Conservation (phyloP, 2,888 invertebrate genomes). For the Fissipunctia ypsillon region DNA sequence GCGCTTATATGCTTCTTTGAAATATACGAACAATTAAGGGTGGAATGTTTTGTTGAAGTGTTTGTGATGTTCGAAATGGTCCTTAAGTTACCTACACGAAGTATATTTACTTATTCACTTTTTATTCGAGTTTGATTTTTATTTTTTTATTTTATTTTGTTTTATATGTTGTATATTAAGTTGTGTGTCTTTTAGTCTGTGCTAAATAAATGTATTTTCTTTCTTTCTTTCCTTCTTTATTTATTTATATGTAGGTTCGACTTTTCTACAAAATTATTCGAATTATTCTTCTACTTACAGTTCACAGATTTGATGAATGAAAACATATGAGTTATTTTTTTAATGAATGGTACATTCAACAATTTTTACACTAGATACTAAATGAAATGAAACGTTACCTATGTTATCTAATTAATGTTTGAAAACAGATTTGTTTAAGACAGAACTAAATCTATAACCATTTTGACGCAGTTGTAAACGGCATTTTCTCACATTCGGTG, state of each 20-base stretch:
- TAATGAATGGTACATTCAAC: neutral
- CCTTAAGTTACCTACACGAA: neutral
- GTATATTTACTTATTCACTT: no score
- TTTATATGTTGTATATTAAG: no score
- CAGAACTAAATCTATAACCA: neutral
- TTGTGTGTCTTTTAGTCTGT: no score
- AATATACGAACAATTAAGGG: constrained; percentile 60
- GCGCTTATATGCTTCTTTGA: constrained; percentile 58
- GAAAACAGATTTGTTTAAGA: neutral
- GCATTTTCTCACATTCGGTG: neutral
- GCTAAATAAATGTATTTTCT: no score
- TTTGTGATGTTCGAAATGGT: neutral
- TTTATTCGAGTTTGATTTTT: no score
- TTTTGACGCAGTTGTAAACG: neutral
- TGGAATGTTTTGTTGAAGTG: constrained; percentile 47
- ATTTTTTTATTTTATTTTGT: no score
- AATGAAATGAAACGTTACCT: neutral
- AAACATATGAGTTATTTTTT: neutral
- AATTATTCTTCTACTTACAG: neutral
- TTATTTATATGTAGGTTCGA: neutral
- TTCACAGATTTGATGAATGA: neutral
- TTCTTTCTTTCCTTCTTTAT: no score
- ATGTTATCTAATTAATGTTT: neutral
- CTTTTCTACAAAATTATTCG: neutral
- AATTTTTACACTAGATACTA: neutral